A percentile compares a stretch with the other conserved stretches of the same genome.
These are phyloP conservation scores for Leptopilina clavipes DNA, from an alignment of 1,140 invertebrate species.

Conservation along the genomic window DNA sequence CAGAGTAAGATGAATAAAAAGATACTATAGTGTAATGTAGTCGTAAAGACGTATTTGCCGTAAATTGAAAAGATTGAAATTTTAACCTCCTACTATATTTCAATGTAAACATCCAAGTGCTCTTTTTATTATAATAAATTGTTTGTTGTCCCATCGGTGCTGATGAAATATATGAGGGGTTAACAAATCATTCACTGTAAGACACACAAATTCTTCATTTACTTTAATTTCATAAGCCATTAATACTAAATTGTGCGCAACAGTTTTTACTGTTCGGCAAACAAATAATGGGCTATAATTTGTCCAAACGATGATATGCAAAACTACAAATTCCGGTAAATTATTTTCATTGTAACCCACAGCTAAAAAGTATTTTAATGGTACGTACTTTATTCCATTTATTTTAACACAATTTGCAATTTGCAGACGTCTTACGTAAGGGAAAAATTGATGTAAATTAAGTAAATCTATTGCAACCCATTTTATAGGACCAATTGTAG, in stretches of 20 bases:
- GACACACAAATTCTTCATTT: background rate
- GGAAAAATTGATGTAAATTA: background rate
- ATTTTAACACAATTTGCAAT: background rate
- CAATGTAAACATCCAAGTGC: too few species aligned
- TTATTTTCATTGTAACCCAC: background rate
- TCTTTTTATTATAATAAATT: too few species aligned
- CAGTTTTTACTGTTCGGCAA: background rate
- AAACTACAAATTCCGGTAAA: background rate
- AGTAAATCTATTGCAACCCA: background rate
- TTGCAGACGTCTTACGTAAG: background rate
- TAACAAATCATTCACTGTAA: background rate
- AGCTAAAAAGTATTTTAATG: background rate
- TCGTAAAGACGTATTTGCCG: too few species aligned
- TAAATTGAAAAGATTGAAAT: too few species aligned
- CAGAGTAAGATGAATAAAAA: too few species aligned
- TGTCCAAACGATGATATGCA: background rate
- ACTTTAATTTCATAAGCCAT: background rate
- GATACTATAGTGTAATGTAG: too few species aligned
- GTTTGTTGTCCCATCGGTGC: background rate
- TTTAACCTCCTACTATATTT: too few species aligned
- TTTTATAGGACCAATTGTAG: background rate
- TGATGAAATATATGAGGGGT: background rate
- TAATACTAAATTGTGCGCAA: background rate
- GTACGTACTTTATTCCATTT: background rate
- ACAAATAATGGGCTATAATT: background rate